Percentiles rank a stretch among this genome's conserved stretches.
Evolutionary conservation across 2,888 invertebrate species (phyloP).

Genomic region (Augiades crinisus): DNA sequence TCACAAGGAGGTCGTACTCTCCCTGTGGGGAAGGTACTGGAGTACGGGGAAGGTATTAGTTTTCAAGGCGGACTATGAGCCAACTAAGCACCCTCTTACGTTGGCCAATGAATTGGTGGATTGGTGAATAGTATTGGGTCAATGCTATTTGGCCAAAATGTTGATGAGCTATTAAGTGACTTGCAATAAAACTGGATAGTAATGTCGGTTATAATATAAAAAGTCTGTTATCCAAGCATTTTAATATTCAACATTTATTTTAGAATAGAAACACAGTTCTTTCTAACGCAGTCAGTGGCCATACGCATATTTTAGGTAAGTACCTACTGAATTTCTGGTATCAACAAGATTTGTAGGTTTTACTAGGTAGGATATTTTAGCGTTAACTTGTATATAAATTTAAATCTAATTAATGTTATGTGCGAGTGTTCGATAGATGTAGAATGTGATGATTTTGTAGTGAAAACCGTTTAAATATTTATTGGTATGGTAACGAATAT

Average conservation of each 20-base stretch:
- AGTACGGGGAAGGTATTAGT: no score
- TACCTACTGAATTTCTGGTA: conserved; percentile 49
- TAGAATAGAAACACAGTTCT: conserved; percentile 7
- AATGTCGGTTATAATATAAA: neutral
- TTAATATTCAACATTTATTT: neutral
- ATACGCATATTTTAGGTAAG: conserved; percentile 56
- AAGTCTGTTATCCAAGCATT: no score
- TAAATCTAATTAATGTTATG: conserved; percentile 74
- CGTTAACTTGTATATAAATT: conserved; percentile 77
- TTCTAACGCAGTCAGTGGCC: conserved; percentile 49
- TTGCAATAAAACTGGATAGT: neutral
- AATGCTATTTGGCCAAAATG: no score
- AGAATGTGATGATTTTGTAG: conserved; percentile 73
- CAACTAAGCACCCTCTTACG: no score
- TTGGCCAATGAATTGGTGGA: no score
- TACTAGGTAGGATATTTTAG: conserved; percentile 66
- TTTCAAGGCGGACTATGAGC: no score
- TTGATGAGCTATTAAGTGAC: no score
- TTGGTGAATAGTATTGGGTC: no score
- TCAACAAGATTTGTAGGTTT: conserved; percentile 55
- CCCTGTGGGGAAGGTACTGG: no score
- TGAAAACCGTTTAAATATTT: conserved; percentile 44
- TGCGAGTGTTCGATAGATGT: conserved; percentile 80
- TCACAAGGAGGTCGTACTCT: no score
- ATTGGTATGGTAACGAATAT: conserved; percentile 25